Evolutionary conservation across 1,140 invertebrate species (phyloP).

Genomic region (Contarinia nasturtii): DNA sequence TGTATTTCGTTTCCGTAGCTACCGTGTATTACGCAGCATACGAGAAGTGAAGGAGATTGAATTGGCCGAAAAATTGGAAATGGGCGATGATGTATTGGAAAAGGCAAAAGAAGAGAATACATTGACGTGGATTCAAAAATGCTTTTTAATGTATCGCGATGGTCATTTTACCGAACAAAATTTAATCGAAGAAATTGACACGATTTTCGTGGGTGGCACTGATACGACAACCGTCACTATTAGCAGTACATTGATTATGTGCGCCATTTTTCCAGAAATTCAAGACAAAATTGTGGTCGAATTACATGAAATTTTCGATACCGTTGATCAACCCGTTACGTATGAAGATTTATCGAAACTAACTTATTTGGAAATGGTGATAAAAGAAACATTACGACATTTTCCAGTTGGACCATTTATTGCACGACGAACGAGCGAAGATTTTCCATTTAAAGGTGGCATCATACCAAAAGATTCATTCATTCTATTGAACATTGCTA

Average conservation of each 20-base stretch:
- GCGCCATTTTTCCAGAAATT: conserved; percentile 13
- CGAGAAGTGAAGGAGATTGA: neutral
- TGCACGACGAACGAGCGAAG: conserved; percentile 14
- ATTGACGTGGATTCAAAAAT: neutral
- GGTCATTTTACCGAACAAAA: neutral
- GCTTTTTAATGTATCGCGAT: conserved; percentile 2
- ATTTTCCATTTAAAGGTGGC: conserved; percentile 3
- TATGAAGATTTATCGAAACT: conserved; percentile 34
- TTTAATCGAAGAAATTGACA: neutral
- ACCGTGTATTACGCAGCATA: neutral
- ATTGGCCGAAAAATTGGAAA: neutral
- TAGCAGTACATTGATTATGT: conserved; percentile 6
- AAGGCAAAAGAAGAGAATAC: neutral
- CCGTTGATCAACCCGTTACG: conserved; percentile 15
- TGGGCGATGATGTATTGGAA: neutral
- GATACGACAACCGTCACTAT: neutral
- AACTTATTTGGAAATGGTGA: conserved; percentile 37
- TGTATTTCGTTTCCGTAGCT: no score
- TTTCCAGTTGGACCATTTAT: conserved; percentile 40
- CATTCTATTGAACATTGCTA: conserved; percentile 16
- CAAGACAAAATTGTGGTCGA: conserved; percentile 34
- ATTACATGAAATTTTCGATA: conserved; percentile 28
- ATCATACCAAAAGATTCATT: conserved; percentile 20
- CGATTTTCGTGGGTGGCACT: neutral
- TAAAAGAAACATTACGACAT: conserved; percentile 41